Base-by-base conservation (phyloP, 2,797 vertebrate species). In the Thalassophryne amazonica region DNA sequence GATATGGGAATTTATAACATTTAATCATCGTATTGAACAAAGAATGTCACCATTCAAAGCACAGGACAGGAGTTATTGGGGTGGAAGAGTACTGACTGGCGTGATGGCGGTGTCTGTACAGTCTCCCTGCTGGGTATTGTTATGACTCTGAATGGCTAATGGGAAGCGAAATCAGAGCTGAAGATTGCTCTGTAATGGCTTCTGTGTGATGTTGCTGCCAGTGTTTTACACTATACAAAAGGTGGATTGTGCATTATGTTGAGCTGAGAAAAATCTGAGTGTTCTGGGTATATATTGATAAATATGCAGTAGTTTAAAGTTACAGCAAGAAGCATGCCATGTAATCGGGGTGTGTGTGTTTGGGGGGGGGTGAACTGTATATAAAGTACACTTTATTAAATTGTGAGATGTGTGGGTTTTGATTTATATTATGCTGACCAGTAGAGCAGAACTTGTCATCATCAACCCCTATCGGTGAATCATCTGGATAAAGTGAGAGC, bases 121-220 rank as follows among this genome's bases (percentile, higher is more conserved):
- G 54, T 43, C 69, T 37, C 7, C 43, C 40, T 51, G 54, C 35
- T 61, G 70, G 79, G 73, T 70, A 75, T 83, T 85, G 76, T 84
- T 82, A 80, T 73, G 61, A 56, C 62, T 81, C 67, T 78, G 80
- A 82, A 80, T 71, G 75, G 74, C 74, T 86, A 77, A 87, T 86
- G 78, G 73, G 68, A 78, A 80, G 69, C 79, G 83, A 80, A 85
- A 84, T 68, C 61, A 73, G 66, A 81, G 67, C 64, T 65, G 41
- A 35, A 68, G 69, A 75, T 76, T 54, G 54, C 31, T 54, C 56
- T 7, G 60, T 60, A 74, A 81, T 74, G 61, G 62, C 72, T 59
- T 60, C 71, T 38, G 57, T 58, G 66, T 60, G 56, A 15, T 54
- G 65, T 68, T 71, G 48, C 63, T 71, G 70, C 45, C 14, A 66